phyloP scores from a whole-genome alignment of 2,797 vertebrate genomes.

The Halcyon chelicuti region DNA sequence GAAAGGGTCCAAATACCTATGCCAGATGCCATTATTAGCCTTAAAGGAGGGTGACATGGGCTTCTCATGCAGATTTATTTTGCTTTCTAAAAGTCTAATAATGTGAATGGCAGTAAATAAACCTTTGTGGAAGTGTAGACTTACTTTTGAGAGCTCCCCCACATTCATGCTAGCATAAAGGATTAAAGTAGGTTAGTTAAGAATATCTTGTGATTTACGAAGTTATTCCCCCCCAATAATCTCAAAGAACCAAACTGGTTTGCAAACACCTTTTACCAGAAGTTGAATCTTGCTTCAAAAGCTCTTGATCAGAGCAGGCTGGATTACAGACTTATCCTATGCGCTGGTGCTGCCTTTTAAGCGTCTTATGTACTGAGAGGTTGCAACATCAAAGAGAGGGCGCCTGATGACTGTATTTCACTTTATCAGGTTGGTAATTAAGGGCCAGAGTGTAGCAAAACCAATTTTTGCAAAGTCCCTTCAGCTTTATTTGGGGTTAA shows the following conservation, averaged over 20 bases:
- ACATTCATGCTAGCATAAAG: not conserved
- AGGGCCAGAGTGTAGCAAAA: conserved; percentile 34
- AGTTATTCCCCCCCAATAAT: not conserved
- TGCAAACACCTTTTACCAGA: not conserved
- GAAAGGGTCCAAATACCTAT: not conserved
- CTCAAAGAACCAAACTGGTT: not conserved
- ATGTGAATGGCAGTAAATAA: not conserved
- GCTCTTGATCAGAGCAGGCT: not conserved
- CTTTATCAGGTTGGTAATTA: conserved; percentile 35
- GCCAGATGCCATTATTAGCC: not conserved
- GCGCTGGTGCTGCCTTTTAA: not conserved
- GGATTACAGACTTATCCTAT: not conserved
- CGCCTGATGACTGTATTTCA: not conserved
- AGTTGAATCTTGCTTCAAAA: not conserved
- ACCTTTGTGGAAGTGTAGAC: not conserved
- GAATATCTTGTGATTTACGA: not conserved
- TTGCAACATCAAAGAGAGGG: conserved; percentile 27
- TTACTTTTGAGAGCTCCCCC: not conserved
- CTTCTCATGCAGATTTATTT: not conserved
- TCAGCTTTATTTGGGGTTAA: conserved; percentile 47
- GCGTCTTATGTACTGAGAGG: not conserved
- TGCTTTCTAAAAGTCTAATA: not conserved
- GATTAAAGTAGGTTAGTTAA: not conserved
- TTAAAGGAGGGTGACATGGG: not conserved
- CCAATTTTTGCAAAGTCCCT: conserved; percentile 51